A percentile compares a stretch with the other conserved stretches of the same genome.
phyloP scores from a whole-genome alignment of 2,888 invertebrate species.

The Steromphala cineraria region DNA sequence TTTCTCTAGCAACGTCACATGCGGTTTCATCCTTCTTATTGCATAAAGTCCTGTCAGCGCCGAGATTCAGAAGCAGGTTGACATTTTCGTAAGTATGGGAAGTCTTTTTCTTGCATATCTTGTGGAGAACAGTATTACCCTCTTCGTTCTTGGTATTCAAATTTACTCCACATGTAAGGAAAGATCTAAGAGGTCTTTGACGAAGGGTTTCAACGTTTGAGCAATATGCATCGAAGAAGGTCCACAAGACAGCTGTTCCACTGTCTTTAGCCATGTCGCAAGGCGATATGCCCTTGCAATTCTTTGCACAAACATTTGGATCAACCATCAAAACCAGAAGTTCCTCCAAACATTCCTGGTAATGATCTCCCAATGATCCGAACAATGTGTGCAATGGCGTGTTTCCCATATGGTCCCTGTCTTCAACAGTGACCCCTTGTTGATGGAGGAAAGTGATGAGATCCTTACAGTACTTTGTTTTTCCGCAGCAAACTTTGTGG shows the following conservation, averaged over 20 bases:
- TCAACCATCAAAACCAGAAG: not conserved
- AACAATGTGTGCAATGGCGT: not conserved
- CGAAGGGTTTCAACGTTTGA: not conserved
- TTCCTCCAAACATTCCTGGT: not conserved
- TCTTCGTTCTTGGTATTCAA: not conserved
- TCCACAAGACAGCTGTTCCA: not conserved
- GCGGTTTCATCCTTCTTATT: not conserved
- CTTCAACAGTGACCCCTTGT: not conserved
- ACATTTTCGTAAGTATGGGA: not conserved
- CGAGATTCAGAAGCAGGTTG: not conserved
- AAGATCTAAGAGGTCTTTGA: not conserved
- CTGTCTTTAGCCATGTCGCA: not conserved
- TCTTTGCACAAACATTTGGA: not conserved
- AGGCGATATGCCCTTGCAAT: not conserved
- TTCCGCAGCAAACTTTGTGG: not conserved
- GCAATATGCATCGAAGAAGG: not conserved
- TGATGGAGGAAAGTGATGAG: not conserved
- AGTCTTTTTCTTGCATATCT: not conserved
- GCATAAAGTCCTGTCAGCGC: not conserved
- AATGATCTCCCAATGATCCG: not conserved
- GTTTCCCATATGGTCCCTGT: not conserved
- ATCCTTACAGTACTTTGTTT: not conserved
- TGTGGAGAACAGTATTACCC: not conserved
- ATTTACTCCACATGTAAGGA: not conserved
- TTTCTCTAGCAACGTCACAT: not conserved